Evolutionary conservation across 35 echinoderm and acorn worm genomes (phyloP), one percentile per base, ranked within the genome.

Genomic region (Apostichopus japonicus): DNA sequence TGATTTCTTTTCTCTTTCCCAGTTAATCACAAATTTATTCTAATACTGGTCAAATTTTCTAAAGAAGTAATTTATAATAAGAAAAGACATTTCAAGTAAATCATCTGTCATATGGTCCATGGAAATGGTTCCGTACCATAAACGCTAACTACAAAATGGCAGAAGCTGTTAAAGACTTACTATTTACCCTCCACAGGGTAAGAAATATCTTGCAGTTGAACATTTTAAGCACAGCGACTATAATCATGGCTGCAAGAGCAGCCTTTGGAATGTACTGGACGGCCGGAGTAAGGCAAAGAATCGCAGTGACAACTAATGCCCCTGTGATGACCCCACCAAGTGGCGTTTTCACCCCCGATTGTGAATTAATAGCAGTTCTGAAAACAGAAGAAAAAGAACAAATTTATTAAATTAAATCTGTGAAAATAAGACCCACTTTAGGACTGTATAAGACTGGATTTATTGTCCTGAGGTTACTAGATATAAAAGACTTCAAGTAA

Each of bases 301-400:
- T 14, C 5, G 97, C 78, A 56, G 96, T 53, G 6, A 99, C 62
- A 6, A 99, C 95, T 23, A 99, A 59, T 0, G 72, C 19, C 33
- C 97, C 97, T 4, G 97, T 99, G 5, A 99, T 79, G 5, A 99
- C 13, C 0, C 95, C 95, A 23, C 93, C 95, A 58, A 82, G 86
- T 14, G 93, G 97, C n/a, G 97, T 96, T 58, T 93, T 94, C 17
- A 99, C 97, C 13, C 97, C 97, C 70, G 84, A 91, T 84, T 99
- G 97, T 16, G 91, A 96, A 27, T 99, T 99, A 61, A 99, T 92
- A 55, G 97, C 93, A 61, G 97, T 99, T 77, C 97, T 99, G 93
- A 76, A 52, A 79, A 44, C 33, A 44, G 33, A 44, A 44, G 2
- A 44, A 44, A 44, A 44, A 44, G 33, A 44, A 3, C 33, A 44